Percentiles rank a stretch among this genome's conserved stretches.
Conservation (phyloP, 2,113 vertebrate species). For the Pao palembangensis region DNA sequence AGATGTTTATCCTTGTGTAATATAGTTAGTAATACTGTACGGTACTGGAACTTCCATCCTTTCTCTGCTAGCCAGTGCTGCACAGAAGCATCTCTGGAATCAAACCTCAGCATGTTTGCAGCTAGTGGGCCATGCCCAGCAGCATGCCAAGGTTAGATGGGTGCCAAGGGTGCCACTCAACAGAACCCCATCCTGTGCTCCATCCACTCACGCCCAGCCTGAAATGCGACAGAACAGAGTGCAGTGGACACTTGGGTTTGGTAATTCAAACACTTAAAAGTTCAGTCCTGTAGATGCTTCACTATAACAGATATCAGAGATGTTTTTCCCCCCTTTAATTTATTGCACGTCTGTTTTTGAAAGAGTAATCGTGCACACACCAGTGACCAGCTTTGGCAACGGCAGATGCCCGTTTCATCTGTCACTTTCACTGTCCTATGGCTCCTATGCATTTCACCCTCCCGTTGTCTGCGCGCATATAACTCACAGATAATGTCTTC, state of each 20-base stretch:
- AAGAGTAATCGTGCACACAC: slow-evolving; percentile 39
- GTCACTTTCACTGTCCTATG: slow-evolving; percentile 43
- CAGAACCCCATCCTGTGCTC: slow-evolving; percentile 61
- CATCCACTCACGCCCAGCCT: slow-evolving; percentile 44
- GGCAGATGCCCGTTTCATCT: slow-evolving; percentile 42
- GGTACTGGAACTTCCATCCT: slow-evolving; percentile 53
- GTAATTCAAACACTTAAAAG: too few species aligned
- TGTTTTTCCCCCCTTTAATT: slow-evolving; percentile 13
- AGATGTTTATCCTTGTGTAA: slow-evolving; percentile 42
- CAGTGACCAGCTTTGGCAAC: slow-evolving; percentile 41
- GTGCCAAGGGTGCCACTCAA: slow-evolving; percentile 74
- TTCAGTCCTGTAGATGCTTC: too few species aligned
- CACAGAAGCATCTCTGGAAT: slow-evolving; percentile 72
- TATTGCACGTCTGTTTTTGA: slow-evolving; percentile 19
- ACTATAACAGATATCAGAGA: not conserved
- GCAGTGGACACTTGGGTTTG: slow-evolving; percentile 5
- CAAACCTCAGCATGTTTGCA: slow-evolving; percentile 74
- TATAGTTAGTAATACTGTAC: slow-evolving; percentile 44
- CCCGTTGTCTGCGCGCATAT: slow-evolving; percentile 46
- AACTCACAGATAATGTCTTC: slow-evolving; percentile 69
- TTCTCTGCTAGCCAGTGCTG: slow-evolving; percentile 63
- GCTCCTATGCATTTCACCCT: slow-evolving; percentile 39
- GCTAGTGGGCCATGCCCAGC: slow-evolving; percentile 67
- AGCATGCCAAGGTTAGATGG: slow-evolving; percentile 74
- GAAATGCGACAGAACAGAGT: slow-evolving; percentile 45